Base-by-base conservation (phyloP, 2,113 vertebrate genomes). In the Cyphomyrus plagiostoma region DNA sequence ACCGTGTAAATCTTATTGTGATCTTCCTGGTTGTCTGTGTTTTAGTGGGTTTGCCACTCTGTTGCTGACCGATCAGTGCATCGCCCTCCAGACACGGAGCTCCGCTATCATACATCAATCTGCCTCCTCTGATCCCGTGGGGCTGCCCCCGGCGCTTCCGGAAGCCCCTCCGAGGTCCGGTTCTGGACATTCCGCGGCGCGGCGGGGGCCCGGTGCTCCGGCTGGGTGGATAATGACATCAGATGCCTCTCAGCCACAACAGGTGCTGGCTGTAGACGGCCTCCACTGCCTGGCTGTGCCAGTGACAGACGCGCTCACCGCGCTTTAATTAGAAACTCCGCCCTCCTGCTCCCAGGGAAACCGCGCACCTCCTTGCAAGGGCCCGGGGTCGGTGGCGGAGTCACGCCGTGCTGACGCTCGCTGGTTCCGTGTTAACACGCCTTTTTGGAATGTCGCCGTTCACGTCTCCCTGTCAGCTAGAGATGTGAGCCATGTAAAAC, bases 201-300 rank as follows among this genome's bases (percentile, higher is more conserved):
- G 98, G 97, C 98, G 91, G 98, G 98, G 95, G 97, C 95, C 94
- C 95, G 97, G 96, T 96, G 96, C 96, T 98, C 98, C 97, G 97
- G 97, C 98, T 99, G 98, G 93, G 98, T 97, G 98, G 98, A 83
- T 99, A 99, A 99, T 99, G 98, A 99, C 97, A 98, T 99, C 98
- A 99, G 98, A 98, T 99, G 98, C 97, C 97, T 97, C 95, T 93
- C 96, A 97, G 97, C 97, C 98, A 99, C 98, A 99, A 99, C 98
- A 99, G 98, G 98, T 99, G 98, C 97, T 98, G 99, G 98, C 98
- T 98, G 97, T 95, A 96, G 97, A 96, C 96, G 96, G 95, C 93
- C 96, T 98, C 96, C 96, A 97, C 96, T 97, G 97, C 98, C 98
- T 97, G 94, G 98, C 98, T 98, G 98, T 94, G 98, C 97, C 96